Percentiles rank a stretch among this genome's conserved stretches.
These are phyloP conservation scores for roundworm (Caenorhabditis elegans) DNA, from an alignment of 1,140 invertebrate genomes.

Conservation along the genomic window DNA sequence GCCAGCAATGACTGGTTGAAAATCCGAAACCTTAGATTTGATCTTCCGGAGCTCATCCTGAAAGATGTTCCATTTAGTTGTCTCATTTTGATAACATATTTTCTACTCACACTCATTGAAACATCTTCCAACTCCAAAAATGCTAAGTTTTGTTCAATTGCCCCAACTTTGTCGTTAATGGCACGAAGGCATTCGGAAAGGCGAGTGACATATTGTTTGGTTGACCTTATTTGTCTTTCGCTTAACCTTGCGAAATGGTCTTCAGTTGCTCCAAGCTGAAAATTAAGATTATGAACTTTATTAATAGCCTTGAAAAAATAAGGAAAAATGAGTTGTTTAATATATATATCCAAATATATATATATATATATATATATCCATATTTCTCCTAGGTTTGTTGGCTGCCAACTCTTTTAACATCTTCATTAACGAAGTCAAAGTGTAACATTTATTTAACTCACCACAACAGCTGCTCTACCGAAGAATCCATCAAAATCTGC, in stretches of 20 bases:
- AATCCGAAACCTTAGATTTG: not conserved
- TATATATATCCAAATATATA: too few relatives aligned
- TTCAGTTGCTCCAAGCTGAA: not conserved
- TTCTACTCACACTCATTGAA: not conserved
- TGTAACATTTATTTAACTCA: not conserved
- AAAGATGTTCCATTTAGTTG: too few relatives aligned
- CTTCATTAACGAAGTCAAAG: too few relatives aligned
- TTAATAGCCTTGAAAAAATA: too few relatives aligned
- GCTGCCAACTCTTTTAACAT: too few relatives aligned
- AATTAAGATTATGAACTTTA: too few relatives aligned
- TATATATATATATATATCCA: too few relatives aligned
- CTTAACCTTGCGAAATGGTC: not conserved
- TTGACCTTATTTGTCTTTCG: not conserved
- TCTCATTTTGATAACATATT: too few relatives aligned
- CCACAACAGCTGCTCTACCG: not conserved
- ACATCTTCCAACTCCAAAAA: not conserved
- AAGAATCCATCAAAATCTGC: not conserved
- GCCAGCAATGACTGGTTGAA: not conserved
- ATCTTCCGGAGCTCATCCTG: not conserved
- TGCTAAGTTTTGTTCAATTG: not conserved
- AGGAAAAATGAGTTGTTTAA: too few relatives aligned
- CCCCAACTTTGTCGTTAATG: not conserved
- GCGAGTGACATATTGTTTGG: not conserved
- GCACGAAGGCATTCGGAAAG: not conserved
- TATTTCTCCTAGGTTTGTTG: too few relatives aligned